These are phyloP conservation scores for Lepidocyrtinus sp. DNA, from an alignment of 2,888 invertebrate species.

Conservation along the genomic window DNA sequence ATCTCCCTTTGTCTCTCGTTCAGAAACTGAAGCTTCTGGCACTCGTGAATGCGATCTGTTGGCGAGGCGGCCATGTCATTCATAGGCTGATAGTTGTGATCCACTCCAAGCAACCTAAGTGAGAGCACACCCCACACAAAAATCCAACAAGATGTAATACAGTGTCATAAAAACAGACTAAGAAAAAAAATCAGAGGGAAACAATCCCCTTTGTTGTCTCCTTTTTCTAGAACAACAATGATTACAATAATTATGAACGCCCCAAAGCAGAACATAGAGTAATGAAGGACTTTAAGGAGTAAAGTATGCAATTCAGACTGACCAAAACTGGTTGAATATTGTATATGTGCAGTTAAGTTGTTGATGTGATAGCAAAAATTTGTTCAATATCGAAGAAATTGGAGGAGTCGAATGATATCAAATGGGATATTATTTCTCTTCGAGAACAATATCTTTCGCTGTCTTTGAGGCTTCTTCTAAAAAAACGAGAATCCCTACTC, in stretches of 20 bases:
- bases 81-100: conserved; percentile 62
- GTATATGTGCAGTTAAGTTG: too few species aligned
- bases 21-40: conserved; percentile 81
- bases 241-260: background rate
- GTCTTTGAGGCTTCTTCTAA: background rate
- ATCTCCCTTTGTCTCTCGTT: conserved; percentile 81
- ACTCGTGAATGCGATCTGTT: conserved; percentile 74
- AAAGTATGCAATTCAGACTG: background rate
- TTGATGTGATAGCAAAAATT: too few species aligned
- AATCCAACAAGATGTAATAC: background rate
- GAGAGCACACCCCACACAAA: background rate
- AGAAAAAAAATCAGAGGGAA: too few species aligned
- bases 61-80: conserved; percentile 66
- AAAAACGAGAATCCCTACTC: background rate
- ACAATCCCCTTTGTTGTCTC: background rate
- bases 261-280: background rate
- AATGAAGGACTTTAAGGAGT: background rate
- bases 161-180: background rate
- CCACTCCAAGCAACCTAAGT: conserved; percentile 68
- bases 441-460: background rate
- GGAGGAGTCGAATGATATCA: too few species aligned
- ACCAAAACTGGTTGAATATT: background rate
- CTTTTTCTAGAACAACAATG: background rate
- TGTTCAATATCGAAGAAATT: too few species aligned
- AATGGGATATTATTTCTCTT: too few species aligned